Evolutionary conservation across 2,113 vertebrate species (phyloP), one percentile per base, ranked within the genome.

Genomic region (Chaetodon trifascialis): DNA sequence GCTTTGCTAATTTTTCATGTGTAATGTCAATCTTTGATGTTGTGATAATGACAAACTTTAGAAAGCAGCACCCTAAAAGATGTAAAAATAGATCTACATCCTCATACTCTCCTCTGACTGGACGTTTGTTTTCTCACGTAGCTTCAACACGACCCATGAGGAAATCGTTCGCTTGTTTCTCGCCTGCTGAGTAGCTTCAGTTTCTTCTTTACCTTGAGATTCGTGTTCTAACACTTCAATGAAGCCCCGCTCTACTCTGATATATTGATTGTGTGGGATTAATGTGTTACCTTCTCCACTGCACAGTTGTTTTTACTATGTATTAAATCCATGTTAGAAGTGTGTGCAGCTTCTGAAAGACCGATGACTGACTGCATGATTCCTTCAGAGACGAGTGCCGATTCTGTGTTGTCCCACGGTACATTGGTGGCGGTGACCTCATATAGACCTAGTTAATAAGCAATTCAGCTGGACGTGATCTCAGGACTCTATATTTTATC

Each of bases 401-500:
- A 60, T 19, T 51, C 0, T 64, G 17, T 17, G 58, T 69, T 34
- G 12, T 69, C 36, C 34, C 36, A 59, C 49, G 71, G 56, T 54
- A 58, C 67, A 54, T 56, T 64, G 59, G 86, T 49, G 17, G 47
- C 17, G 30, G 46, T 69, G 51, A 75, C 49, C 60, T 72, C 23
- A 73, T 14, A 60, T 49, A n/a, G 56, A 59, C 6, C 0, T 76
- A 6, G 63, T 72, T 83, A 77, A 74, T 81, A 46, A 44, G 21
- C 55, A 47, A 52, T 78, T 78, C 56, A 66, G 38, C 73, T 49
- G 59, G 60, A 54, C 7, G n/a, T 71, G 64, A 80, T 47, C 58
- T 80, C 9, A 49, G 52, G 66, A 76, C 11, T 66, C 17, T 0
- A 0, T 52, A 16, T 55, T 73, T 73, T 75, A 80, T 69, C 51